These are phyloP conservation scores for Agapornis canus DNA, from an alignment of 2,797 vertebrate genomes.

Conservation along the genomic window DNA sequence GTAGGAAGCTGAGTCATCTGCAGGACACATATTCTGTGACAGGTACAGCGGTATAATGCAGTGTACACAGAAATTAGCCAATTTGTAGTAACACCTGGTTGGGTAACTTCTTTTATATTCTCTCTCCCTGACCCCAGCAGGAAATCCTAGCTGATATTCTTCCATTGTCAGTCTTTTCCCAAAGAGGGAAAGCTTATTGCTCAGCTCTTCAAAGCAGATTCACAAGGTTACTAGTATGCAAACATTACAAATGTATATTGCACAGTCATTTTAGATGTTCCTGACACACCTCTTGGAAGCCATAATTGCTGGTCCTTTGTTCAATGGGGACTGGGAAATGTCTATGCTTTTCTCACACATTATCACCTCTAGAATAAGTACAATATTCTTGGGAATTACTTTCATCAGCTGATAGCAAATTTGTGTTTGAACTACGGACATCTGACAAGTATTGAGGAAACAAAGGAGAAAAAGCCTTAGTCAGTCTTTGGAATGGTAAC, in stretches of 20 bases:
- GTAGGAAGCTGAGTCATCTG: not conserved
- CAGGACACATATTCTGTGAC: not conserved
- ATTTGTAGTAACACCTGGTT: not conserved
- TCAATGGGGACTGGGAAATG: accelerated
- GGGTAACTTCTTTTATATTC: not conserved
- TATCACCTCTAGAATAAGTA: not conserved
- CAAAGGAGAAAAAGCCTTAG: not conserved
- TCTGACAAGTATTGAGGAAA: not conserved
- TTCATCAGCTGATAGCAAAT: not conserved
- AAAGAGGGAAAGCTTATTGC: not conserved
- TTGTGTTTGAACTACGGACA: not conserved
- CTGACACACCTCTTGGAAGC: not conserved
- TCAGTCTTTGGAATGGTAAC: not conserved
- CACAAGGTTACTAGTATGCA: not conserved
- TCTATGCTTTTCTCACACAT: not conserved
- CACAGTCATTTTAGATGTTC: not conserved
- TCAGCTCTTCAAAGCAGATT: not conserved
- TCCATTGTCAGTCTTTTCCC: not conserved
- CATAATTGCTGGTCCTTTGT: not conserved
- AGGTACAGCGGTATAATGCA: not conserved
- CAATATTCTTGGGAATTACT: not conserved
- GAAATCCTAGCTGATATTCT: not conserved
- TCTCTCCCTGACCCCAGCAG: not conserved
- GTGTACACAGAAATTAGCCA: not conserved
- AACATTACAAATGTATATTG: not conserved